Conservation (phyloP, 2,888 invertebrate genomes). For the Microdon myrmicae region DNA sequence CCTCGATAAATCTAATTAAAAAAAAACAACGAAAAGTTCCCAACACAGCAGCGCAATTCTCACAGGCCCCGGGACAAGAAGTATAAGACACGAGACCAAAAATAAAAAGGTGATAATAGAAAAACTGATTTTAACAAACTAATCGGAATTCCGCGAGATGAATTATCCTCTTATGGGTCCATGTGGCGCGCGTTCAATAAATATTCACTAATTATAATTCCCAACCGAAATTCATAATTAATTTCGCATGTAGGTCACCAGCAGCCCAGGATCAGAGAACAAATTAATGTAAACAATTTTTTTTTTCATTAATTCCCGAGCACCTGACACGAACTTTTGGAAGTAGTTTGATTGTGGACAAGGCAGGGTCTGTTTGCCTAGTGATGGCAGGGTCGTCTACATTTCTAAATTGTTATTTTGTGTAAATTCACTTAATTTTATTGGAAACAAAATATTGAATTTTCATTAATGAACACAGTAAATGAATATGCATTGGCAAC, state of each 20-base stretch:
- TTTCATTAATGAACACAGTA: slow-evolving; percentile 49
- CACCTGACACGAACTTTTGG: slow-evolving; percentile 47
- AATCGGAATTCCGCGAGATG: slow-evolving; percentile 16
- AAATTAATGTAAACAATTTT: slow-evolving; percentile 56
- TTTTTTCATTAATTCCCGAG: slow-evolving; percentile 33
- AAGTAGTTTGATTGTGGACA: slow-evolving; percentile 37
- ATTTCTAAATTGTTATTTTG: slow-evolving; percentile 22
- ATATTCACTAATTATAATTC: slow-evolving; percentile 20
- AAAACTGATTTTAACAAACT: slow-evolving; percentile 18
- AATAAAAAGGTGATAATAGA: not conserved
- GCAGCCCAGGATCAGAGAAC: slow-evolving; percentile 49
- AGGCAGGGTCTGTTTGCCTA: too few relatives aligned
- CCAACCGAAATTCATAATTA: slow-evolving; percentile 41
- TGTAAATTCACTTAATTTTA: slow-evolving; percentile 39
- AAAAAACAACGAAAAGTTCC: slow-evolving; percentile 41
- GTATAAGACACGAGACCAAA: too few relatives aligned
- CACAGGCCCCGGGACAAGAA: slow-evolving; percentile 11
- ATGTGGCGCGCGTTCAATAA: slow-evolving; percentile 16
- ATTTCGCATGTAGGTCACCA: slow-evolving; percentile 52
- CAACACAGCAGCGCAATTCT: slow-evolving; percentile 27
- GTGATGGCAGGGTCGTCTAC: slow-evolving; percentile 34
- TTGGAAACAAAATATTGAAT: slow-evolving; percentile 47
- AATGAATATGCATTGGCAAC: slow-evolving; percentile 52
- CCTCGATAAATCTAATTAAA: slow-evolving; percentile 50
- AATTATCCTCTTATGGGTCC: not conserved